Base-by-base conservation (phyloP, 2,888 invertebrate genomes). In the Pantelozetes paolii region DNA sequence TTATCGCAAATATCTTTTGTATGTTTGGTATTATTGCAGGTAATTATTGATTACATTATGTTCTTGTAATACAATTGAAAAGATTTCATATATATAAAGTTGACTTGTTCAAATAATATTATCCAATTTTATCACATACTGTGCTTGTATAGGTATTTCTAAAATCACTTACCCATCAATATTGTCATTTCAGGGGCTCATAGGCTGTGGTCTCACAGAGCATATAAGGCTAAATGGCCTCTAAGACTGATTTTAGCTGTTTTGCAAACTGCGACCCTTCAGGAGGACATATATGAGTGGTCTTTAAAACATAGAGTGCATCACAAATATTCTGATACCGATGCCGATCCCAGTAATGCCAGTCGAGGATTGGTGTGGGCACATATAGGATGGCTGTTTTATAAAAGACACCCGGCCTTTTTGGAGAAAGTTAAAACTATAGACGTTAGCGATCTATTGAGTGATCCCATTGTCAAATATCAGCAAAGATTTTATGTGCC, bases 211-310 rank as follows among this genome's bases (percentile, higher is more conserved):
- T 89, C 94, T 0, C 97, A 97, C 83, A 86, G 89, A 79, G 85
- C 93, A 1, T 97, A 94, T 83, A 95, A 94, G 83, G 97, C 96
- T 0, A 90, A 87, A 78, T 86, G 89, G 84, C 94, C 92, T 0
- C 83, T 95, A 75, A 30, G 69, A 45, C 2, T 93, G 3, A 83
- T 93, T 76, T 85, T 97, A 18, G 89, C 90, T 80, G 76, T 92
- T 67, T 86, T 89, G 80, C 92, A 95, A 82, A 90, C 92, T 1
- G 84, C 90, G 80, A 91, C 95, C n/a, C 91, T 93, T 81, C 74
- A 81, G 80, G 81, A 82, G 72, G 81, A 81, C 76, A 78, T 82
- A 40, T 82, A 82, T 75, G 82, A 82, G 71, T 82, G 82, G 82
- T 78, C 79, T n/a, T 78, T 82, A 32, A 82, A 83, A 75, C 82